phyloP scores from a whole-genome alignment of 2,113 vertebrate species.

The Oceanites oceanicus region DNA sequence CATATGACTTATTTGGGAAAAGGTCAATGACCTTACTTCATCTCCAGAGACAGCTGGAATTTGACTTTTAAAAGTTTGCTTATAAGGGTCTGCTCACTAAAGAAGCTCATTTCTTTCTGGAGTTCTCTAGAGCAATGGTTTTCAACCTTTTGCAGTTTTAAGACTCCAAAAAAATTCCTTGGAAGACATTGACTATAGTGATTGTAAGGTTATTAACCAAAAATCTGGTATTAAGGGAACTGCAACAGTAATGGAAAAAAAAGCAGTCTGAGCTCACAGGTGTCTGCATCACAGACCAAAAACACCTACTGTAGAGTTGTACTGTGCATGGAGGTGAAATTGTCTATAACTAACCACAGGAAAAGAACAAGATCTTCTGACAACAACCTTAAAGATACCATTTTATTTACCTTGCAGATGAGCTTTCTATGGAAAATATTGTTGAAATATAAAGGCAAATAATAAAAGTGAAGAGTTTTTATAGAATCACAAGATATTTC shows the following conservation, averaged over 20 bases:
- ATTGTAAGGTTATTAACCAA: background rate
- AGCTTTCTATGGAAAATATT: background rate
- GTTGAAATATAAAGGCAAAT: background rate
- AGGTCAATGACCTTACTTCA: background rate
- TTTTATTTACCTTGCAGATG: background rate
- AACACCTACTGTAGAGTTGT: background rate
- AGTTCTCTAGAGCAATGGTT: background rate
- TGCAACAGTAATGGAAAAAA: background rate
- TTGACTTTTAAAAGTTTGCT: background rate
- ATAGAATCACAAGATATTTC: background rate
- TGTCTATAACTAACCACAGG: background rate
- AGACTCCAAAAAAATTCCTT: background rate
- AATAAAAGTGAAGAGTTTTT: background rate
- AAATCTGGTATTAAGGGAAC: background rate
- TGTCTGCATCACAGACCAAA: background rate
- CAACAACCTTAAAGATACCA: background rate
- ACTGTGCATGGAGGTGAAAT: accelerated
- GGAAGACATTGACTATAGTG: background rate
- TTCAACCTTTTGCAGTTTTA: background rate
- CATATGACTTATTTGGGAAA: background rate
- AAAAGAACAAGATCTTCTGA: background rate
- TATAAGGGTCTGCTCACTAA: background rate
- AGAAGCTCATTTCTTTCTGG: background rate
- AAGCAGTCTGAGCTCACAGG: background rate
- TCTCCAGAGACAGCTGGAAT: background rate